Evolutionary conservation across 2,113 vertebrate species (phyloP).

Genomic region (Abramis brama): DNA sequence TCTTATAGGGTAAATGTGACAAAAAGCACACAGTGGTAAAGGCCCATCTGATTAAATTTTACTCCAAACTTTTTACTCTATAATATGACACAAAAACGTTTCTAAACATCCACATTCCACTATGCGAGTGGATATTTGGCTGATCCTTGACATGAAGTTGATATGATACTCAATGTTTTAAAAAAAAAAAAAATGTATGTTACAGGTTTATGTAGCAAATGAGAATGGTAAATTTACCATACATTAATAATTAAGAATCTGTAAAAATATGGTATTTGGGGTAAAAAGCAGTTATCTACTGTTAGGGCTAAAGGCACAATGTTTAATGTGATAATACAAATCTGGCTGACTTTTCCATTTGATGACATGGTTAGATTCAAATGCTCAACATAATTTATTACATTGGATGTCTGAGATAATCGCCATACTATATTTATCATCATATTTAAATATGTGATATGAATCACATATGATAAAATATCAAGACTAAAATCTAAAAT

Average conservation of each 20-base stretch:
- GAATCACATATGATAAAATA: neutral
- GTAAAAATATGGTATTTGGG: neutral
- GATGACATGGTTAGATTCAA: neutral
- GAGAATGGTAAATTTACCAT: neutral
- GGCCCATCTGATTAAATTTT: too few relatives aligned
- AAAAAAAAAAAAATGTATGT: too few relatives aligned
- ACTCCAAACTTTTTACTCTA: too few relatives aligned
- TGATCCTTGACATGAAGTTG: neutral
- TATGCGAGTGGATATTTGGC: neutral
- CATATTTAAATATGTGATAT: neutral
- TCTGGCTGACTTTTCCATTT: neutral
- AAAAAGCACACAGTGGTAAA: too few relatives aligned
- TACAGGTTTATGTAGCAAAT: neutral
- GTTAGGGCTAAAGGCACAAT: too few relatives aligned
- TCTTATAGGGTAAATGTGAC: too few relatives aligned
- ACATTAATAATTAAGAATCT: neutral
- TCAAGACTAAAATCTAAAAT: neutral
- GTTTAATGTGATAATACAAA: neutral
- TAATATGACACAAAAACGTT: neutral
- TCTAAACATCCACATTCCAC: neutral
- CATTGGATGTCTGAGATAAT: neutral
- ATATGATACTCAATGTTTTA: too few relatives aligned
- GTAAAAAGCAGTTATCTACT: neutral
- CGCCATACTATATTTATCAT: neutral
- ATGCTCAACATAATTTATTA: neutral